Conservation (phyloP, 1,140 invertebrate species). For the Papilio polytes region DNA sequence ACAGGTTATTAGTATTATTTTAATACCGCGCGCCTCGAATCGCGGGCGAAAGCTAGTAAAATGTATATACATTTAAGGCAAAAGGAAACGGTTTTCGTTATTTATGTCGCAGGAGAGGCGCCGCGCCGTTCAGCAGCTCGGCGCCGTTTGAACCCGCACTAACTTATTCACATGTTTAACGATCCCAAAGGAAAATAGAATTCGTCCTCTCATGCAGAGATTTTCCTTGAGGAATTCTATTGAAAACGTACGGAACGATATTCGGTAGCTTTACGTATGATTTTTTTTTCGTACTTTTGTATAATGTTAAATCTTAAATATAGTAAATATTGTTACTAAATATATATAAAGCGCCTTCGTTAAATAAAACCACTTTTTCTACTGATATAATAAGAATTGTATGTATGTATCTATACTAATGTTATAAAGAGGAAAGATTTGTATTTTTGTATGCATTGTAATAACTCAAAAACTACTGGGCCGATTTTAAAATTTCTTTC, state of each 20-base stretch:
- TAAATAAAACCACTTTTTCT: no score
- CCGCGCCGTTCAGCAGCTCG: constrained; percentile 6
- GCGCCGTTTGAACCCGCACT: constrained; percentile 26
- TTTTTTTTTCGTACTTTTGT: not conserved
- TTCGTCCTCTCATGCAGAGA: constrained; percentile 42
- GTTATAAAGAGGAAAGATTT: no score
- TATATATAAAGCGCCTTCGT: no score
- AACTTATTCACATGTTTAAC: constrained; percentile 52
- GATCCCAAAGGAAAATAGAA: constrained; percentile 47
- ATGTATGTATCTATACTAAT: no score
- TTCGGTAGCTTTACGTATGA: not conserved
- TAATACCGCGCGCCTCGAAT: no score
- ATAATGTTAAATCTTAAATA: no score
- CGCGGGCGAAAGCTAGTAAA: not conserved
- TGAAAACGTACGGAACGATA: constrained; percentile 34
- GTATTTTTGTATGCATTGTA: no score
- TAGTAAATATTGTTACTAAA: no score
- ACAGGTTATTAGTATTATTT: no score
- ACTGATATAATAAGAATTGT: no score
- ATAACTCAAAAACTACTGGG: no score
- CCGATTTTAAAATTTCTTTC: no score
- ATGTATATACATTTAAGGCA: not conserved
- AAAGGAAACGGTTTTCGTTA: constrained; percentile 8
- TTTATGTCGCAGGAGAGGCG: constrained; percentile 9
- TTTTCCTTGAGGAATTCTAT: constrained; percentile 38